Evolutionary conservation across 2,888 invertebrate genomes (phyloP).

Genomic region (Aleiodes testaceus): DNA sequence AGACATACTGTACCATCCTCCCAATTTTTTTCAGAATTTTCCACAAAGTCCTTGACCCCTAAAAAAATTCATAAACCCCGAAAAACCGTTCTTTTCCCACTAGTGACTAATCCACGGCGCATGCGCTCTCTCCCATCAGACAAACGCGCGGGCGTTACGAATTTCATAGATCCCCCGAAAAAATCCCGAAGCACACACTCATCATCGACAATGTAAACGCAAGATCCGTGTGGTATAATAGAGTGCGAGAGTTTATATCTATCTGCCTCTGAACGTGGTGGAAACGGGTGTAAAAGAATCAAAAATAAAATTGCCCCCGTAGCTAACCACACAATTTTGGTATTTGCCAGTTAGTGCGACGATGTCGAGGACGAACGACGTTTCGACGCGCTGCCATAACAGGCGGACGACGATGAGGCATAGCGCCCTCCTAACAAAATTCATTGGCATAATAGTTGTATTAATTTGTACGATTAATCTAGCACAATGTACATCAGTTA

Average conservation of each 20-base stretch:
- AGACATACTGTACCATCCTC: no score
- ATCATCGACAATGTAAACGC: no score
- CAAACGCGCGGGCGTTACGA: no score
- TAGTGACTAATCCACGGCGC: no score
- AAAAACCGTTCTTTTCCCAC: no score
- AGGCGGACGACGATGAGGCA: conserved; percentile 61
- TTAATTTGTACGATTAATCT: conserved; percentile 47
- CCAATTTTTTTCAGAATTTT: no score
- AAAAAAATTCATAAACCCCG: no score
- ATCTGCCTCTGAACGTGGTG: conserved; percentile 6
- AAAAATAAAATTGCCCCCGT: conserved; percentile 66
- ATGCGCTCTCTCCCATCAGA: no score
- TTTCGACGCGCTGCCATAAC: conserved; percentile 70
- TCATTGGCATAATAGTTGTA: conserved; percentile 59
- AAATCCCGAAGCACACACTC: no score
- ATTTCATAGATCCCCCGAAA: no score
- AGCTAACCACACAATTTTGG: conserved; percentile 40
- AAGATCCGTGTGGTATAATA: not conserved
- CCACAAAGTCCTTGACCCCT: no score
- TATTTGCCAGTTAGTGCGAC: conserved; percentile 70
- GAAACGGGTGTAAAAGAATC: conserved; percentile 59
- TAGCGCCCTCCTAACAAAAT: conserved; percentile 40
- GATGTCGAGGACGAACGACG: conserved; percentile 73
- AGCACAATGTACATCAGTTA: not conserved
- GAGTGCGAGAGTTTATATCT: conserved; percentile 1